A percentile compares a stretch with the other conserved stretches of the same genome.
Conservation (phyloP, 2,113 vertebrate genomes). For the Festucalex cinctus region DNA sequence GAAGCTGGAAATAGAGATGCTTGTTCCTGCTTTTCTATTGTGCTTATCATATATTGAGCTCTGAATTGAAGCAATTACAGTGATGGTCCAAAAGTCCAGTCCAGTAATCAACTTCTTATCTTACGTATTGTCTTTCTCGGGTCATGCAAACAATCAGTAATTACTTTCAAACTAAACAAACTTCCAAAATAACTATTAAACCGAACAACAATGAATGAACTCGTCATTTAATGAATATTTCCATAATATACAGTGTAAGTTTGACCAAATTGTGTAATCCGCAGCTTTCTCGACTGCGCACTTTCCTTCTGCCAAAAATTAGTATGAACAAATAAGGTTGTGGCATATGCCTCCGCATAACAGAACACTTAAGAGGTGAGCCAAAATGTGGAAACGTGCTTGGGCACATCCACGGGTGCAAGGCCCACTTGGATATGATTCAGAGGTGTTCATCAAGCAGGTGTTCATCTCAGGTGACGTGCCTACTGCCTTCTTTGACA, state of each 20-base stretch:
- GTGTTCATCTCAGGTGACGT: conserved; percentile 43
- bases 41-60: background rate
- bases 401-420: conserved; percentile 36
- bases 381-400: conserved; percentile 16
- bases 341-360: conserved; percentile 2
- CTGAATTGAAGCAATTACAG: background rate
- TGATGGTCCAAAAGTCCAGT: conserved; percentile 2
- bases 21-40: background rate
- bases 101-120: conserved; percentile 4
- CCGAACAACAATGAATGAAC: background rate
- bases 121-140: background rate
- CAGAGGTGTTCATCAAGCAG: conserved; percentile 64
- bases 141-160: background rate
- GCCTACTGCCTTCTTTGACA: conserved; percentile 15
- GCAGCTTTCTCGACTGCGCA: background rate
- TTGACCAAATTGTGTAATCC: background rate
- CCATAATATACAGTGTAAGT: background rate
- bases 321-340: background rate
- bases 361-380: conserved; percentile 13
- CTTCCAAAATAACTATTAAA: too few relatives aligned
- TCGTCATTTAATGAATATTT: background rate
- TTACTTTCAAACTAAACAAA: too few relatives aligned
- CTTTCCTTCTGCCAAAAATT: background rate
- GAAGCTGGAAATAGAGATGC: background rate
- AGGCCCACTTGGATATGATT: conserved; percentile 52